Evolutionary conservation across 1,140 invertebrate genomes (phyloP), one percentile per base, ranked within the genome.

Genomic region (Battus philenor): DNA sequence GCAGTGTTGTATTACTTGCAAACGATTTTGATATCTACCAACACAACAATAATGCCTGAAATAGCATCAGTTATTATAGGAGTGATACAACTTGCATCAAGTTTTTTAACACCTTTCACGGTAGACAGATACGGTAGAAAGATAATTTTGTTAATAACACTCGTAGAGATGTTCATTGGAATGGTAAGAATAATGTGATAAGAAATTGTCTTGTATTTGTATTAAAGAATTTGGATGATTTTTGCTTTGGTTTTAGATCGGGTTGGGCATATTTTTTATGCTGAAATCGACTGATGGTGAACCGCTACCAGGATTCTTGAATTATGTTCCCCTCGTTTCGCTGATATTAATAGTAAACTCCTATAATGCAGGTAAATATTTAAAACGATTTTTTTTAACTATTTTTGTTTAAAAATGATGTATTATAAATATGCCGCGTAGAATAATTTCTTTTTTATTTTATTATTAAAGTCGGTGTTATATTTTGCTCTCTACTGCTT

Each of bases 291-390:
- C 6, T 29, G 63, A 76, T 5, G 72, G 66, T 27, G 52, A 29
- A 4, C 59, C 82, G 36, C 60, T 87, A 1, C 51, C 34, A 2
- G 56, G 52, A 7, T 62, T 63, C 13, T 59, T 89, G 26, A 48
- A 59, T 8, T 89, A 87, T 87, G 67, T 92, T 15, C 86, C 91
- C 1, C 76, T 91, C 0, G 57, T 82, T 0, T 88, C 87, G 41
- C 74, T 91, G 1, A 69, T 87, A 8, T 24, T 89, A 0, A 88
- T 88, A 31, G 88, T 92, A 18, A 64, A 77, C 10, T 71, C 84
- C 0, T 87, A 74, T 48, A 81, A 73, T 38, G 8, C 76, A 4
- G 91, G 90, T 11, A 38, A 34, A 9, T n/a, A n/a, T n/a, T n/a
- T n/a, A n/a, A n/a, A n/a, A n/a, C n/a, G n/a, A n/a, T n/a, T n/a